Evolutionary conservation across 1,140 invertebrate genomes (phyloP), one percentile per base, ranked within the genome.

Genomic region (Coenobita brevimanus): DNA sequence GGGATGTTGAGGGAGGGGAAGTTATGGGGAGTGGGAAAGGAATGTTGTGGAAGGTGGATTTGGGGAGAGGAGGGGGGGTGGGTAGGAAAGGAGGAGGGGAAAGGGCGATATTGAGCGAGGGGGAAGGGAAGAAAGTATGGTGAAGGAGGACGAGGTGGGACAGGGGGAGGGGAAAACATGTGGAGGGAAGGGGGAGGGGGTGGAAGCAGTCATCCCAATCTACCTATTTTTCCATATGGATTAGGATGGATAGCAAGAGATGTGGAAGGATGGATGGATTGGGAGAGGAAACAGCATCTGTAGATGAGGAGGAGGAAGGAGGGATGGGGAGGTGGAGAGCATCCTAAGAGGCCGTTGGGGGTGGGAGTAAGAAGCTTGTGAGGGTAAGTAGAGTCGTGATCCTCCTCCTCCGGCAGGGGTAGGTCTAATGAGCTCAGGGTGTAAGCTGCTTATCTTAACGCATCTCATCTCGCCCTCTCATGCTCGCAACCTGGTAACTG

Each of bases 381-480:
- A 38, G 36, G 75, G 75, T 79, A 79, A 79, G 46, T 57, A 50
- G 75, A 57, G 75, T 6, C 75, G 36, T 79, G 43, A 79, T 81
- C 79, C 80, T 50, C 64, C 21, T 38, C 6, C 67, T 27, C 82
- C 46, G 60, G 67, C 75, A n/a, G n/a, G n/a, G n/a, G 82, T 83
- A 73, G 67, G 6, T 50, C 82, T 83, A 83, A 83, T 83, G 67
- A 83, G 82, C 67, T 83, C 82, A 83, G n/a, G 0, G n/a, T 46
- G 27, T 83, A 83, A 83, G 82, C 82, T 83, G 64, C 82, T 83
- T 83, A 83, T 73, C 82, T 83, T 83, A 73, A 73, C 64, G 67
- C 67, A 83, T 83, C 67, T 83, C 82, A 75, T 83, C 69, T 83
- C 82, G 46, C 81, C 67, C 46, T n/a, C 62, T 54, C 64, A 71